These are phyloP conservation scores for Microcebus jonahi DNA, from an alignment of 2,113 vertebrate species.

Conservation along the genomic window DNA sequence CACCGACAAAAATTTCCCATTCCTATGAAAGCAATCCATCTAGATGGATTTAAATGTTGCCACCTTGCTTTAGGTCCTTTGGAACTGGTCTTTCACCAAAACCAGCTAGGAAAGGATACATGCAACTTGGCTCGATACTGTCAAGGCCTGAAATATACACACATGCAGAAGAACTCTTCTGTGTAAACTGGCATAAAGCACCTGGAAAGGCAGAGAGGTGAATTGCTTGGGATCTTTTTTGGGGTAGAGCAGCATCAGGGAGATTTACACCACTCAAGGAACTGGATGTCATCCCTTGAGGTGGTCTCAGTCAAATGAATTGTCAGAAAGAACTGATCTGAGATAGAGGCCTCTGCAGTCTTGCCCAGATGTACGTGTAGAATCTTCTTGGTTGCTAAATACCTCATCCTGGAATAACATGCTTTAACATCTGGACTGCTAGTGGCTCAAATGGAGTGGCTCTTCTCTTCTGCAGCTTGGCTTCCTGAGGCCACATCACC, in stretches of 20 bases:
- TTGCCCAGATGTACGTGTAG: fast-evolving
- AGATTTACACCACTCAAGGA: background rate
- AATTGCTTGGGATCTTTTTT: background rate
- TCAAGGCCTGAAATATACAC: too few species aligned
- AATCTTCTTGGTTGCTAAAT: background rate
- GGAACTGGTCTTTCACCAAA: background rate
- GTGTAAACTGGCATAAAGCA: background rate
- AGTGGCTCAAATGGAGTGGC: fast-evolving
- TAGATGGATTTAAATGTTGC: background rate
- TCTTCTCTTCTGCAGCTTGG: background rate
- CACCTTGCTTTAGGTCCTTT: background rate
- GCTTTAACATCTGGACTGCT: background rate
- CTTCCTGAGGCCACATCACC: background rate
- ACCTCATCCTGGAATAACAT: background rate
- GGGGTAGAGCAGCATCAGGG: background rate
- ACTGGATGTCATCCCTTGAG: background rate
- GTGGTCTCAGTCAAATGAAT: background rate
- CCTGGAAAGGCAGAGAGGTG: background rate
- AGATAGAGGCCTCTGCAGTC: background rate
- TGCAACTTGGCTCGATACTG: background rate
- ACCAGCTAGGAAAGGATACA: background rate
- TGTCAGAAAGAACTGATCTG: background rate
- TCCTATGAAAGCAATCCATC: background rate
- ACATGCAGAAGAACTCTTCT: background rate
- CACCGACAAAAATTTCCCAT: background rate